Conservation (phyloP, 2,113 vertebrate genomes). For the Zapornia atra region DNA sequence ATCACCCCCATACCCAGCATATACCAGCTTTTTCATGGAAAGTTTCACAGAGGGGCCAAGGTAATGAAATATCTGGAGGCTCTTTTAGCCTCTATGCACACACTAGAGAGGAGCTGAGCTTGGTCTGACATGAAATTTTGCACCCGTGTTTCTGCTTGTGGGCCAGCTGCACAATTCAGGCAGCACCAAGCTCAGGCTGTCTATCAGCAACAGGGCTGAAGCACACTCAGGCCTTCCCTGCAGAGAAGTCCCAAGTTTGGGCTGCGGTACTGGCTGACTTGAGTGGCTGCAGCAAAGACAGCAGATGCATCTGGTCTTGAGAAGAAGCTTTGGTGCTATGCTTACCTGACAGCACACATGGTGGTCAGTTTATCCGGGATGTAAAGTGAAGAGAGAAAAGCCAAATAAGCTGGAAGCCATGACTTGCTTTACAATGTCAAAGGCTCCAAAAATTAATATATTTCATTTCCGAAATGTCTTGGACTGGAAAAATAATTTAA, state of each 20-base stretch:
- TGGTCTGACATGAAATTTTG: not conserved
- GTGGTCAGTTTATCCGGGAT: not conserved
- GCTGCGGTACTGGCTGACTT: not conserved
- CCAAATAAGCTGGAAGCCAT: not conserved
- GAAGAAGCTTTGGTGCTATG: not conserved
- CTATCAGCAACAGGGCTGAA: fast-evolving
- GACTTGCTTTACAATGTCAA: not conserved
- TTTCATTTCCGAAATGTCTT: not conserved
- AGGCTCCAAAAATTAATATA: not conserved
- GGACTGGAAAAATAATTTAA: not conserved
- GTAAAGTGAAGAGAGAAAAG: not conserved
- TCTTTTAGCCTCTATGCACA: not conserved
- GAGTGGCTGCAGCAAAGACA: not conserved
- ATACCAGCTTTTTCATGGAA: not conserved
- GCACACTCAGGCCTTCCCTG: not conserved
- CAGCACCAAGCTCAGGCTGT: not conserved
- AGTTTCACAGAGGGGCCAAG: not conserved
- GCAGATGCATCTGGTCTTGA: not conserved
- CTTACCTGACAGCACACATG: not conserved
- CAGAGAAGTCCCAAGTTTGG: not conserved
- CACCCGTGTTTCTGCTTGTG: not conserved
- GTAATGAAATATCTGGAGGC: not conserved
- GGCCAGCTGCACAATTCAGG: not conserved
- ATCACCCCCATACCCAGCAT: not conserved
- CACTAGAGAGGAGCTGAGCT: fast-evolving